These are phyloP conservation scores for Gryllus bimaculatus DNA, from an alignment of 1,140 invertebrate genomes.

Conservation along the genomic window DNA sequence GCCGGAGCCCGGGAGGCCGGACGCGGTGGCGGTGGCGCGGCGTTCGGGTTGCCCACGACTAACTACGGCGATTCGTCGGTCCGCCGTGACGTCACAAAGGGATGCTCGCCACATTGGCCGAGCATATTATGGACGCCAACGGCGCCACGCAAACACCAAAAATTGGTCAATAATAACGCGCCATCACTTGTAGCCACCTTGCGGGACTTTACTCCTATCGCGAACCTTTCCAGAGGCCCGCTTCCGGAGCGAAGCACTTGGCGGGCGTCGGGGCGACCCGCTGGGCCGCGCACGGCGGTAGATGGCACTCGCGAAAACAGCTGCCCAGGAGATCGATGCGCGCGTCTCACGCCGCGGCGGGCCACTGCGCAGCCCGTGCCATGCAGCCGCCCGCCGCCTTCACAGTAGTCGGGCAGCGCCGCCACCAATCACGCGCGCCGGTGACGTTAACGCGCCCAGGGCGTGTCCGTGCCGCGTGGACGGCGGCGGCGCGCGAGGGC, in stretches of 20 bases:
- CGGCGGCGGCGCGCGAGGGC: slow-evolving; percentile 28
- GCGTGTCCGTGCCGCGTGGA: slow-evolving; percentile 12
- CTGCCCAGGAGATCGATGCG: slow-evolving; percentile 23
- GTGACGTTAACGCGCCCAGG: slow-evolving; percentile 35
- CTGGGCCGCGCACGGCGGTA: neutral
- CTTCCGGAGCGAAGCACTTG: neutral
- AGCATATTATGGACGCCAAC: slow-evolving; percentile 35
- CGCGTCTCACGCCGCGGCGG: slow-evolving; percentile 21
- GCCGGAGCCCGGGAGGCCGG: no score
- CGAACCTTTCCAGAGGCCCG: neutral
- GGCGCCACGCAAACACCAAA: slow-evolving; percentile 38
- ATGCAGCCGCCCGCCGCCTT: slow-evolving; percentile 39
- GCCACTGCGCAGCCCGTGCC: slow-evolving; percentile 42
- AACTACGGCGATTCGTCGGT: slow-evolving; percentile 30
- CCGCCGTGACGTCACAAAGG: slow-evolving; percentile 18
- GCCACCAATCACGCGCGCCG: slow-evolving; percentile 31
- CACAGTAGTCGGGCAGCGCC: slow-evolving; percentile 39
- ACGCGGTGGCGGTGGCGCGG: slow-evolving; percentile 23
- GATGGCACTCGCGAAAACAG: no score
- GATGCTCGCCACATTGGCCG: slow-evolving; percentile 15
- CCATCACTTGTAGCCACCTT: slow-evolving; percentile 25
- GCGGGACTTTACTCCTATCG: neutral
- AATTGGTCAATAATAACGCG: slow-evolving; percentile 20
- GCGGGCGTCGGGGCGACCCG: no score
- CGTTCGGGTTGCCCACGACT: slow-evolving; percentile 30